A percentile compares a stretch with the other conserved stretches of the same genome.
phyloP scores from a whole-genome alignment of 1,140 invertebrate genomes.

The Philopotamus ludificatus region DNA sequence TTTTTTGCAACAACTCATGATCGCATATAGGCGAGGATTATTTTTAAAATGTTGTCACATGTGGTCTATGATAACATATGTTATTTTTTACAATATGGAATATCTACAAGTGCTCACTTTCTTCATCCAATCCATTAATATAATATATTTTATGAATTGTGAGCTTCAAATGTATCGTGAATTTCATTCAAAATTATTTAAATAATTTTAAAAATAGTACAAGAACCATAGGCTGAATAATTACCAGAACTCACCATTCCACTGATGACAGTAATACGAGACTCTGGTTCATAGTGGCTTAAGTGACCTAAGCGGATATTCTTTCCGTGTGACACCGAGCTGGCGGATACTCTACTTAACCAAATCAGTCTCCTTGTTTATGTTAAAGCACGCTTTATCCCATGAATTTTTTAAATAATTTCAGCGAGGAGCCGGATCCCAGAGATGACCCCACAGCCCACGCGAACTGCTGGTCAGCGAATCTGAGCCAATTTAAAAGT shows the following conservation, averaged over 20 bases:
- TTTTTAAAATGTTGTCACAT: slow-evolving; percentile 5
- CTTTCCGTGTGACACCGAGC: neutral
- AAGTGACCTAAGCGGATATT: too few relatives aligned
- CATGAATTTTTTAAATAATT: slow-evolving; percentile 12
- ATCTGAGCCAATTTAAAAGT: slow-evolving; percentile 2
- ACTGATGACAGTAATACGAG: neutral
- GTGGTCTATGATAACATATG: neutral
- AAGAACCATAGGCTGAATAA: neutral
- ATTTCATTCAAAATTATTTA: neutral
- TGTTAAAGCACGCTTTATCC: slow-evolving; percentile 9
- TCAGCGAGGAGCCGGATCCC: slow-evolving; percentile 9
- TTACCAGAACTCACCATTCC: too few relatives aligned
- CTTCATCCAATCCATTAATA: neutral
- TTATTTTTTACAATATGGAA: too few relatives aligned
- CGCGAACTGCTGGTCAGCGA: neutral
- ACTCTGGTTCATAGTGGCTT: neutral
- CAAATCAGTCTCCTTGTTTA: slow-evolving; percentile 40
- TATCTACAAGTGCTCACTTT: too few relatives aligned
- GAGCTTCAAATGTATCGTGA: neutral
- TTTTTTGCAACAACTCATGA: slow-evolving; percentile 1
- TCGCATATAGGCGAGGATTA: neutral
- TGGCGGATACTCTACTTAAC: slow-evolving; percentile 31
- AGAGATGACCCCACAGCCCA: slow-evolving; percentile 10
- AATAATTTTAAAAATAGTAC: neutral
- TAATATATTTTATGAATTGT: neutral